Evolutionary conservation across 2,888 invertebrate species (phyloP), one percentile per base, ranked within the genome.

Genomic region (Lasius platythorax): DNA sequence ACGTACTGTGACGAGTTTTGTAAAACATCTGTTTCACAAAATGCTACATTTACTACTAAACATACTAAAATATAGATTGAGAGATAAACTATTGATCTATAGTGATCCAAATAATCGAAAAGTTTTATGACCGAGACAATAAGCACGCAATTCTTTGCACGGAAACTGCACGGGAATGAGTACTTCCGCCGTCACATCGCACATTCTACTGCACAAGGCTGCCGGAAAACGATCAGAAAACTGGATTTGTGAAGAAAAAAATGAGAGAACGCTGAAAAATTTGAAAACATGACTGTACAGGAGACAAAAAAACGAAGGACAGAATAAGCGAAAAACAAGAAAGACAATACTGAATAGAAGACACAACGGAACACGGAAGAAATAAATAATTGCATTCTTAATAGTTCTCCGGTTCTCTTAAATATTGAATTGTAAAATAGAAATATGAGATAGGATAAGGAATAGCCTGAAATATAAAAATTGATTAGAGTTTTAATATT

Each of bases 1-100:
- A 78, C 78, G 18, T 68, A 78, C 70, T 78, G 18, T 63, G 78
- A 76, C 76, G 30, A 76, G 37, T 67, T 67, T 76, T 40, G 6
- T 53, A 53, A 66, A 53, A 53, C 37, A 37, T 8, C 50, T 33
- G 12, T 53, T 6, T 28, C 15, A 23, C 3, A 23, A 72, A 53
- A 68, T 68, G 23, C 3, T 11, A n/a, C 28, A 72, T 61, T 72
- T 23, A 18, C 46, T 43, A 50, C 0, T 73, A 72, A 50, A 79
- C 46, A 37, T 12, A 33, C 1, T 18, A 28, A 30, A 23, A 18
- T 15, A 61, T 53, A 53, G 4, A 46, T 46, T 46, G 53, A 53
- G 11, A 28, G 11, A 28, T 40, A 53, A 33, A 58, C 6, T n/a
- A 40, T 58, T 23, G 43, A 58, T 23, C 23, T 18, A 50, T 9